phyloP scores from a whole-genome alignment of 2,797 vertebrate genomes.

The Leptatherina wallacei region DNA sequence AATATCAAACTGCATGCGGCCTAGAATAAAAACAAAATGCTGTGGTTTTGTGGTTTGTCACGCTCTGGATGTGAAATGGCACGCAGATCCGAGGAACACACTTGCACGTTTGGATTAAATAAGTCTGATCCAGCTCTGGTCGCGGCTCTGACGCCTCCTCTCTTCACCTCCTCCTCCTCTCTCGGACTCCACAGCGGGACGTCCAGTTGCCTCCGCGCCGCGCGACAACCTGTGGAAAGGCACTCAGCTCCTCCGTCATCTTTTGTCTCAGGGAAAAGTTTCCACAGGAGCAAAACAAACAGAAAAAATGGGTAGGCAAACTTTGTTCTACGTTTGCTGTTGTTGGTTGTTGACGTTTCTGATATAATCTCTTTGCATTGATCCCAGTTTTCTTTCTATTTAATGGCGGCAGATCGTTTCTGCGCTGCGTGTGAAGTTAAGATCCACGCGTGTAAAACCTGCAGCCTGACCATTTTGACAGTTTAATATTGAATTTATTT shows the following conservation, averaged over 20 bases:
- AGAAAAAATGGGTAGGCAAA: conserved; percentile 52
- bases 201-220: conserved; percentile 43
- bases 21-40: neutral
- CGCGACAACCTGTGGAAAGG: conserved; percentile 52
- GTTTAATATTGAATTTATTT: neutral
- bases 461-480: too few species aligned
- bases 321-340: fast-evolving
- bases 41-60: neutral
- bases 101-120: conserved; percentile 32
- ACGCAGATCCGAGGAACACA: neutral
- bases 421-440: neutral
- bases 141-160: conserved; percentile 36
- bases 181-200: conserved; percentile 28
- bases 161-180: neutral
- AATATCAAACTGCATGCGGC: neutral
- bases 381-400: neutral
- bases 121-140: conserved; percentile 32
- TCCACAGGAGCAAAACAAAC: conserved; percentile 6
- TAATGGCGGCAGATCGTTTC: neutral
- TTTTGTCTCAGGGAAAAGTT: conserved; percentile 22
- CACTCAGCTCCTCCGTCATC: neutral
- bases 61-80: neutral
- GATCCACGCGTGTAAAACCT: too few species aligned
- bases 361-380: too few species aligned
- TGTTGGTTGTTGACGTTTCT: neutral